Conservation (phyloP, 2,113 vertebrate species). For the Phasianus colchicus region DNA sequence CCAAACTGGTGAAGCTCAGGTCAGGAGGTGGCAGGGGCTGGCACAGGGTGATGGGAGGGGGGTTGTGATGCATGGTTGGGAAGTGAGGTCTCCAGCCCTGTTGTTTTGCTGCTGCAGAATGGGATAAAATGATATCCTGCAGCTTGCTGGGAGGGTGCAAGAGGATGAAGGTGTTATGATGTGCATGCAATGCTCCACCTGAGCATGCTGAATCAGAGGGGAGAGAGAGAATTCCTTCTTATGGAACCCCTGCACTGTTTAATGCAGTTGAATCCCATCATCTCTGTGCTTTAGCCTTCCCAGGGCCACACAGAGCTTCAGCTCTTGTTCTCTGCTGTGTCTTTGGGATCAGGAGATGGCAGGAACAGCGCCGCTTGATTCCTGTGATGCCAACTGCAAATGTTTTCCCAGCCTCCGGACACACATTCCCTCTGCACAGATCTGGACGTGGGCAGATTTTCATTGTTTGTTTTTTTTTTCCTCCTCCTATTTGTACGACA, state of each 20-base stretch:
- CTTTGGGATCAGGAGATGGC: background rate
- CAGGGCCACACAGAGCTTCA: background rate
- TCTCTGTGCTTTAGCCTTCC: background rate
- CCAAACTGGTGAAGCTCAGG: rapidly evolving
- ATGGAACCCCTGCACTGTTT: background rate
- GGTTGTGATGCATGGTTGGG: background rate
- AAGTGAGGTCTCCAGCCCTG: background rate
- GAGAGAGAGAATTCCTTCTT: background rate
- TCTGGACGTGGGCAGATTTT: background rate
- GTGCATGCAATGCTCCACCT: background rate
- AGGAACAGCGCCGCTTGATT: background rate
- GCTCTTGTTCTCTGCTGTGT: background rate
- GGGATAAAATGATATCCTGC: rapidly evolving
- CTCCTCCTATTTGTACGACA: rapidly evolving
- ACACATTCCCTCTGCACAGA: background rate
- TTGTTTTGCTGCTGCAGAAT: background rate
- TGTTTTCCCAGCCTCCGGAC: background rate
- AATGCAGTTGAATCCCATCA: background rate
- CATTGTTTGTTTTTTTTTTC: no score
- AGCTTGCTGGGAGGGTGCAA: background rate
- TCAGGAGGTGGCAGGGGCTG: background rate
- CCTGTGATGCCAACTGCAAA: background rate
- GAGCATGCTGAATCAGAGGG: background rate
- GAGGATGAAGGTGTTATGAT: background rate
- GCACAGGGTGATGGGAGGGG: no score